Evolutionary conservation across 2,888 invertebrate genomes (phyloP).

Genomic region (Mythimna loreyi): DNA sequence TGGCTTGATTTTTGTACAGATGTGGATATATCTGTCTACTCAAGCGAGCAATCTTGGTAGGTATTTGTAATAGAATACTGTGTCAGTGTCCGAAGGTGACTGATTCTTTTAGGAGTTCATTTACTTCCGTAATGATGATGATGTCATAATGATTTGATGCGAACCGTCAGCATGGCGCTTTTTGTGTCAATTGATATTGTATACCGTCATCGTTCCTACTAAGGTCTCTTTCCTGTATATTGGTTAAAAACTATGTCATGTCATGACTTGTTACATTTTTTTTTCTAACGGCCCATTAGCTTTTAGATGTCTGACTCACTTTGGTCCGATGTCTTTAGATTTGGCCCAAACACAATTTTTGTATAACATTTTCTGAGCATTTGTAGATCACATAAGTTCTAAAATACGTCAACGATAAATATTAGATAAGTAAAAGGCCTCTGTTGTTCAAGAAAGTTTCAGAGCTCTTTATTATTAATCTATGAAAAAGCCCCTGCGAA

Average conservation of each 20-base stretch:
- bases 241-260: slow-evolving; percentile 63
- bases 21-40: slow-evolving; percentile 13
- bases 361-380: not conserved
- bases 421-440: slow-evolving; percentile 37
- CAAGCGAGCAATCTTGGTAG: slow-evolving; percentile 40
- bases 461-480: slow-evolving; percentile 38
- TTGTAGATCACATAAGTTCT: slow-evolving; percentile 29
- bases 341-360: slow-evolving; percentile 13
- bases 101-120: slow-evolving; percentile 52
- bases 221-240: slow-evolving; percentile 72
- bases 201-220: slow-evolving; percentile 67
- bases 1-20: slow-evolving; percentile 25
- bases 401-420: slow-evolving; percentile 47
- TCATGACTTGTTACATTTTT: slow-evolving; percentile 60
- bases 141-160: slow-evolving; percentile 59
- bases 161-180: slow-evolving; percentile 72
- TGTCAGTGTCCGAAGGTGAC: slow-evolving; percentile 47
- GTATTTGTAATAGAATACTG: slow-evolving; percentile 37
- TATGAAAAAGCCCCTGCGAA: slow-evolving; percentile 23
- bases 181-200: slow-evolving; percentile 67
- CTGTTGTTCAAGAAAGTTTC: slow-evolving; percentile 45
- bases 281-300: slow-evolving; percentile 62
- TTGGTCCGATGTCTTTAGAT: slow-evolving; percentile 20
- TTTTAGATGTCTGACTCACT: slow-evolving; percentile 50
- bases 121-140: slow-evolving; percentile 55